Evolutionary conservation across 2,888 invertebrate genomes (phyloP), one percentile per base, ranked within the genome.

Genomic region (Ceratothoa steindachneri): DNA sequence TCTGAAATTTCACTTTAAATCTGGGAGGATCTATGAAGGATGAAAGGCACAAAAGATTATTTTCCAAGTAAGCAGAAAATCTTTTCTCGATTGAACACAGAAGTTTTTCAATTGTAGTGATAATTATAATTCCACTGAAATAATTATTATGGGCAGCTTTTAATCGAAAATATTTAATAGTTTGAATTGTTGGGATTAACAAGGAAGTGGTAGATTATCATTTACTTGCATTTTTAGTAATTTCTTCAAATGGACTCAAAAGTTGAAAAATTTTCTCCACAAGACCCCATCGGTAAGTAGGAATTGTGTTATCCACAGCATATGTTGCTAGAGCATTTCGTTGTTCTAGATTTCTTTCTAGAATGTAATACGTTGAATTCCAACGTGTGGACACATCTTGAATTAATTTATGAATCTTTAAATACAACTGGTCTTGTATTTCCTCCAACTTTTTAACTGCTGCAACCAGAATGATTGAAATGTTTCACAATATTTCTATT

Each of bases 291-390:
- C 15, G 41, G 41, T 41, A 41, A 9, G 41, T 41, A 41, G 41
- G 41, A 41, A 41, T 41, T 5, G 5, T 41, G 15, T 41, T 41
- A 41, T 41, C 41, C 41, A 41, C 41, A 41, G 41, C 41, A 41
- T 41, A 41, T 41, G 41, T 41, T 41, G 15, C 15, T 5, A 41
- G 5, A 41, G 41, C 41, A 9, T 60, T 60, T 60, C 41, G 9
- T n/a, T 60, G 60, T 60, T 60, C 60, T 22, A 22, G 19, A 60
- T 22, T 60, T 60, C 60, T 60, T 60, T 60, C n/a, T n/a, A 60
- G 60, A 5, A 22, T 60, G 24, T 60, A 24, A 60, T 22, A 60
- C 19, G 60, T 60, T 9, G 19, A 22, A 60, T 60, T 60, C 60
- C 60, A 60, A 22, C n/a, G 19, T 9, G 60, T 60, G 19, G 60